Evolutionary conservation across 2,113 vertebrate genomes (phyloP).

Genomic region (Melospiza georgiana): DNA sequence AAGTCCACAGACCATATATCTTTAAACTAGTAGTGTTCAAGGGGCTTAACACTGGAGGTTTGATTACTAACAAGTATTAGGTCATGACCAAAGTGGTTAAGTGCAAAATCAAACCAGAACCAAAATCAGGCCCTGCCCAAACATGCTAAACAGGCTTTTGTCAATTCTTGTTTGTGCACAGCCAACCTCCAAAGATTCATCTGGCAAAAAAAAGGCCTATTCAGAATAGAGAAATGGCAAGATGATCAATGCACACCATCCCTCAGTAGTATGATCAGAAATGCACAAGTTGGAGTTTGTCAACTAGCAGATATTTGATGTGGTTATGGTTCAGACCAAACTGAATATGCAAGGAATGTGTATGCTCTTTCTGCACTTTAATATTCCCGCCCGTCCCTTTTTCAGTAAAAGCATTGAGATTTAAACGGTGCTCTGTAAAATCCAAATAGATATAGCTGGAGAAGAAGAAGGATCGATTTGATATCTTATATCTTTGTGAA

Average conservation of each 20-base stretch:
- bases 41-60: neutral
- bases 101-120: neutral
- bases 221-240: neutral
- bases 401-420: neutral
- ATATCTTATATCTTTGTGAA: neutral
- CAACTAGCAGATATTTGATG: neutral
- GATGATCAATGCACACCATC: neutral
- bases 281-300: neutral
- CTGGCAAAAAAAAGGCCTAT: neutral
- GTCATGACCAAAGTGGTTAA: neutral
- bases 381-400: neutral
- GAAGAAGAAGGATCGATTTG: neutral
- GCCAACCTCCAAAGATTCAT: neutral
- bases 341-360: neutral
- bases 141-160: neutral
- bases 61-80: neutral
- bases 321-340: neutral
- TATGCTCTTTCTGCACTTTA: neutral
- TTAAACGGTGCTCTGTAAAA: neutral
- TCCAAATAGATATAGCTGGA: neutral
- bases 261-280: neutral
- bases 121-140: neutral
- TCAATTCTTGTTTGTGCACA: neutral
- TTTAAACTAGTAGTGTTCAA: neutral
- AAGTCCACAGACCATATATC: neutral